phyloP scores from a whole-genome alignment of 1,140 invertebrate species.

The Stegodyphus mimosarum region DNA sequence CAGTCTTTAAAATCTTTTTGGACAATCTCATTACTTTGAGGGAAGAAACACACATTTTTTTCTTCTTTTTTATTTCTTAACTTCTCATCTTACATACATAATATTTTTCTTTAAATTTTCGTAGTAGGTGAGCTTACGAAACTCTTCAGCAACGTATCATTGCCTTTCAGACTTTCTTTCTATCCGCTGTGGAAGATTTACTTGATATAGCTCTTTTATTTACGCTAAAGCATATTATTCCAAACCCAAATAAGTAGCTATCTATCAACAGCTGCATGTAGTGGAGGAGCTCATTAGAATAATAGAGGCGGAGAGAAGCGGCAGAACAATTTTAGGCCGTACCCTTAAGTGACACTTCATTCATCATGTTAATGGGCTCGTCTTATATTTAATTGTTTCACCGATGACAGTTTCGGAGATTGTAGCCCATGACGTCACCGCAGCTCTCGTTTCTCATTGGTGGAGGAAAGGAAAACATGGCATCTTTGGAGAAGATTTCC shows the following conservation, averaged over 20 bases:
- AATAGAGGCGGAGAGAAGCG: neutral
- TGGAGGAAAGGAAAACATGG: constrained; percentile 22
- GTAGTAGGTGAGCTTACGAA: too few species aligned
- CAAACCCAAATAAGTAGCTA: constrained; percentile 26
- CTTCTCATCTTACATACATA: too few species aligned
- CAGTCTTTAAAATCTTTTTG: too few species aligned
- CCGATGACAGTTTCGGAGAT: constrained; percentile 59
- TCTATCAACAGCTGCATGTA: constrained; percentile 28
- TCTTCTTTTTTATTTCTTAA: too few species aligned
- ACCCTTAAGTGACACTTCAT: constrained; percentile 58
- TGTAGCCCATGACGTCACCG: constrained; percentile 50
- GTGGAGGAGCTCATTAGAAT: constrained; percentile 48
- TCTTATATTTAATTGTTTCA: constrained; percentile 61
- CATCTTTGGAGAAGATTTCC: constrained; percentile 22
- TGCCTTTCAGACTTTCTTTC: too few species aligned
- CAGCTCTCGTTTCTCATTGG: constrained; percentile 38
- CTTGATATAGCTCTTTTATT: constrained; percentile 39
- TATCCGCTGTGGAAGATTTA: constrained; percentile 12
- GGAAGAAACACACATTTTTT: too few species aligned
- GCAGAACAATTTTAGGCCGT: constrained; percentile 36
- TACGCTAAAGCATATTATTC: constrained; percentile 43
- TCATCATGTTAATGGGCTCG: constrained; percentile 59
- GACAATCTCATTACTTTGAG: too few species aligned
- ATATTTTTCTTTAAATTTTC: too few species aligned
- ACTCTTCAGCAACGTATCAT: too few species aligned